These are phyloP conservation scores for Xylocopa sonorina DNA, from an alignment of 1,140 invertebrate species.

Conservation along the genomic window DNA sequence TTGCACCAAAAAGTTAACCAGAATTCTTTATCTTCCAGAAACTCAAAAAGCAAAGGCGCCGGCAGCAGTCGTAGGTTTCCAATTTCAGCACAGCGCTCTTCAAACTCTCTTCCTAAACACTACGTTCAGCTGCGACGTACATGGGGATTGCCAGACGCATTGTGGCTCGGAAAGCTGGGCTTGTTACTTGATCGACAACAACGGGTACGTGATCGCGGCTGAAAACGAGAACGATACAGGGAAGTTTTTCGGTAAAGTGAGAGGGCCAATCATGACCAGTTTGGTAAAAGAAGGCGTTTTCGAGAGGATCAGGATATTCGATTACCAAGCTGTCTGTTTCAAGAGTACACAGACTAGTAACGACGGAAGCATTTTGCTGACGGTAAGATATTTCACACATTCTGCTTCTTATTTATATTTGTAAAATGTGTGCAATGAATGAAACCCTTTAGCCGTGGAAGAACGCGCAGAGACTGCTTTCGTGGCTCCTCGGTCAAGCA, in stretches of 20 bases:
- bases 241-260: conserved; percentile 93
- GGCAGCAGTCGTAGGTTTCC: conserved; percentile 95
- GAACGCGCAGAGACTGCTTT: conserved; percentile 74
- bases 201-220: conserved; percentile 92
- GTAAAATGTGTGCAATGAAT: too few species aligned
- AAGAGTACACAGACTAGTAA: conserved; percentile 84
- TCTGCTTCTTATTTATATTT: neutral
- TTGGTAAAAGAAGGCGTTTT: conserved; percentile 91
- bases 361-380: conserved; percentile 83
- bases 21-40: conserved; percentile 64
- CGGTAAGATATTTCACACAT: conserved; percentile 83
- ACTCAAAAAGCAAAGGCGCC: conserved; percentile 86
- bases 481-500: conserved; percentile 81
- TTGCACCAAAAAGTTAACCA: neutral
- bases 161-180: conserved; percentile 89
- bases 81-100: conserved; percentile 90
- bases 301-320: conserved; percentile 89
- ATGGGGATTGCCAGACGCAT: conserved; percentile 83
- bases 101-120: conserved; percentile 90
- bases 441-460: conserved; percentile 80
- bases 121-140: conserved; percentile 84
- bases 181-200: conserved; percentile 94
- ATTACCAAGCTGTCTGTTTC: conserved; percentile 95
- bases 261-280: conserved; percentile 88
- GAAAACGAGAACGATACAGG: conserved; percentile 88